Percentiles rank a stretch among this genome's conserved stretches.
Conservation (phyloP, 2,113 vertebrate genomes). For the Girardinichthys multiradiatus region DNA sequence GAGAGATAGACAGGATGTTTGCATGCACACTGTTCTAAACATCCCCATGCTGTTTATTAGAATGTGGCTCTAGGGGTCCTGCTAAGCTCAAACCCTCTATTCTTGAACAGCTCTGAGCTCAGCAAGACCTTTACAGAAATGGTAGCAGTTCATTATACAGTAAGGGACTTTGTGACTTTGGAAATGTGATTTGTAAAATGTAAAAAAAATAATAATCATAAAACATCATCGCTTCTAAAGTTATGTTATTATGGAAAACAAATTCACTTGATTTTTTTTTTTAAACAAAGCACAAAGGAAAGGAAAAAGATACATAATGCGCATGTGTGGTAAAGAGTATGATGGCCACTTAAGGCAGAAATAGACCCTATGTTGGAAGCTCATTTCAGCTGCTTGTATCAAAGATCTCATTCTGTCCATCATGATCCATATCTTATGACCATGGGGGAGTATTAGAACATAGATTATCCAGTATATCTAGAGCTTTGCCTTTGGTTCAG, state of each 20-base stretch:
- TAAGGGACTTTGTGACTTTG: background rate
- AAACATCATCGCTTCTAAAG: too few relatives aligned
- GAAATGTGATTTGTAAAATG: background rate
- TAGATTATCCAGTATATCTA: too few relatives aligned
- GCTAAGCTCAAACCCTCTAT: slow-evolving; percentile 47
- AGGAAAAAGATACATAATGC: too few relatives aligned
- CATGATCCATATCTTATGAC: too few relatives aligned
- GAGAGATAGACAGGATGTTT: slow-evolving; percentile 34
- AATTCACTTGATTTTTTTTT: background rate
- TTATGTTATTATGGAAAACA: background rate
- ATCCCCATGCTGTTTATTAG: slow-evolving; percentile 63
- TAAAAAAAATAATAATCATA: background rate
- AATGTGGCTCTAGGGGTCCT: slow-evolving; percentile 56
- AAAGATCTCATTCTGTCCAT: too few relatives aligned
- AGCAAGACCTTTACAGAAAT: slow-evolving; percentile 23
- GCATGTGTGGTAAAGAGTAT: too few relatives aligned
- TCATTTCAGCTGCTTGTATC: too few relatives aligned
- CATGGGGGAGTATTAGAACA: too few relatives aligned
- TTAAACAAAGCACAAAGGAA: background rate
- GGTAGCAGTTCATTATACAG: background rate
- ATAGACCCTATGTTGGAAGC: too few relatives aligned
- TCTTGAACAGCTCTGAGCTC: slow-evolving; percentile 60
- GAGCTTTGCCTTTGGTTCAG: too few relatives aligned
- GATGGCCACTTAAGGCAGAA: too few relatives aligned
- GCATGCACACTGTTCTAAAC: slow-evolving; percentile 44